A percentile compares a stretch with the other conserved stretches of the same genome.
Evolutionary conservation across 1,140 invertebrate species (phyloP).

Genomic region (Wiebesia pumilae): DNA sequence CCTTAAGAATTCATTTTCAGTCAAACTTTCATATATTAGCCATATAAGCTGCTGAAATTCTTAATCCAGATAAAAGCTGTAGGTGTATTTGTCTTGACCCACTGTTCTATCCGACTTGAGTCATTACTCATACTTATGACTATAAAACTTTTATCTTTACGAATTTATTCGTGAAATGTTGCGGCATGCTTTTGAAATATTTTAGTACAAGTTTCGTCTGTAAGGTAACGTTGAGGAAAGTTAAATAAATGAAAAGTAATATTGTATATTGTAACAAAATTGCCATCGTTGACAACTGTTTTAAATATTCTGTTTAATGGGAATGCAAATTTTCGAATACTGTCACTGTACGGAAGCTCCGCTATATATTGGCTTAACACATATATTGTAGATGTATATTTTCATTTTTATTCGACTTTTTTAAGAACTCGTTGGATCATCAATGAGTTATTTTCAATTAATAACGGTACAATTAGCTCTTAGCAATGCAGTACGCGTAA

Average conservation of each 20-base stretch:
- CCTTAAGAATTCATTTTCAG: background rate
- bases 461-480: background rate
- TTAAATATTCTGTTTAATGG: too few relatives aligned
- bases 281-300: too few relatives aligned
- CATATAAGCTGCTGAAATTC: constrained; percentile 8
- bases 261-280: background rate
- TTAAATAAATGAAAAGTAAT: background rate
- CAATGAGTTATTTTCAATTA: too few relatives aligned
- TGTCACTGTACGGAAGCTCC: too few relatives aligned
- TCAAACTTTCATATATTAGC: background rate
- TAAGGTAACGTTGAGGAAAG: background rate
- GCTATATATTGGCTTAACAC: too few relatives aligned
- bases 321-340: too few relatives aligned
- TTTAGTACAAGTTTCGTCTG: background rate
- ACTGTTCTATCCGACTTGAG: background rate
- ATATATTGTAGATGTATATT: too few relatives aligned
- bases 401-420: too few relatives aligned
- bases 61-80: background rate
- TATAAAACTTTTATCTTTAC: constrained; percentile 18
- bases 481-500: background rate
- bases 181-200: background rate
- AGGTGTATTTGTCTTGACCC: constrained; percentile 2
- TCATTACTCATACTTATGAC: constrained; percentile 15
- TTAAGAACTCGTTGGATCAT: too few relatives aligned
- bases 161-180: constrained; percentile 20